phyloP scores from a whole-genome alignment of 2,888 invertebrate species.

The Spilarctia lutea region DNA sequence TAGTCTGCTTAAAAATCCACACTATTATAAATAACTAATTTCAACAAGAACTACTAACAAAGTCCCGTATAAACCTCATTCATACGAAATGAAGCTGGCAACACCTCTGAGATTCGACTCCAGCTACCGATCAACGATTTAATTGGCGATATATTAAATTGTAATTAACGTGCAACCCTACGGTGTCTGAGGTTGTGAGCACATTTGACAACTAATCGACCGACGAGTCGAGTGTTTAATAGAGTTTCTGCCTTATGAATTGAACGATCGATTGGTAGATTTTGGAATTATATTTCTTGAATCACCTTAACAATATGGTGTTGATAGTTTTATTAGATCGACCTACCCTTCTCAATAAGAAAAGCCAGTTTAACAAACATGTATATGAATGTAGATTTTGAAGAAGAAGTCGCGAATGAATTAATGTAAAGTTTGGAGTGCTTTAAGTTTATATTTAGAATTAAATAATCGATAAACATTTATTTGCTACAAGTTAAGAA shows the following conservation, averaged over 20 bases:
- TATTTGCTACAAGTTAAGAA: no score
- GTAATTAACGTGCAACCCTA: slow-evolving; percentile 80
- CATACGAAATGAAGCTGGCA: slow-evolving; percentile 43
- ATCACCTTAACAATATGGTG: slow-evolving; percentile 49
- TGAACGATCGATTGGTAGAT: slow-evolving; percentile 30
- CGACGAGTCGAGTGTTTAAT: slow-evolving; percentile 34
- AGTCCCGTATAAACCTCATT: slow-evolving; percentile 29
- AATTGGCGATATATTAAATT: slow-evolving; percentile 85
- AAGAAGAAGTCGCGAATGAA: no score
- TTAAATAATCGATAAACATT: no score
- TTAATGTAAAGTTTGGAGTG: no score
- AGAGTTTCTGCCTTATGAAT: slow-evolving; percentile 13
- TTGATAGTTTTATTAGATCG: slow-evolving; percentile 55
- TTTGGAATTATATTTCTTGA: slow-evolving; percentile 26
- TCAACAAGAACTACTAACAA: slow-evolving; percentile 25
- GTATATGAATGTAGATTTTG: not conserved
- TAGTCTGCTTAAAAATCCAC: slow-evolving; percentile 14
- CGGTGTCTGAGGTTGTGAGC: slow-evolving; percentile 49
- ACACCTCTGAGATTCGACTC: slow-evolving; percentile 63
- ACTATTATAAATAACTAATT: slow-evolving; percentile 23
- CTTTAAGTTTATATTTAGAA: no score
- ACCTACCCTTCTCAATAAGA: slow-evolving; percentile 23
- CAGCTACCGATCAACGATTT: slow-evolving; percentile 78
- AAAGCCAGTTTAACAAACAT: not conserved
- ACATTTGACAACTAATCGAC: slow-evolving; percentile 58